These are phyloP conservation scores for Lasioglossum morio DNA, from an alignment of 2,888 invertebrate genomes.

Conservation along the genomic window DNA sequence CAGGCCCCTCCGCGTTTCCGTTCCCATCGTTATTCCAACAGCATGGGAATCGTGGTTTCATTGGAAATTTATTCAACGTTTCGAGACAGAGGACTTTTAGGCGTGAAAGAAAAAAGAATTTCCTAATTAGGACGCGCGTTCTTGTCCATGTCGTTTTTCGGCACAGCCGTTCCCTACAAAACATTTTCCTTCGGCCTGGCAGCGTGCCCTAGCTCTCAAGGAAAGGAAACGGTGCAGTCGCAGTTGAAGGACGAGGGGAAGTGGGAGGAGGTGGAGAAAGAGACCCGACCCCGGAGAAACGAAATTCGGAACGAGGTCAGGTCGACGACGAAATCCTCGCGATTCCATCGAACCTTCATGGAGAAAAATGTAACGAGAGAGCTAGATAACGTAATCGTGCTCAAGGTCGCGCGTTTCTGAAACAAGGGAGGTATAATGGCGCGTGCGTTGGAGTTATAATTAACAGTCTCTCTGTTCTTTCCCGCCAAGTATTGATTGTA, in stretches of 20 bases:
- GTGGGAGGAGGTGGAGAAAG: background rate
- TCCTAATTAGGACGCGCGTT: background rate
- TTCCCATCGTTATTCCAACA: background rate
- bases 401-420: background rate
- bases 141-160: background rate
- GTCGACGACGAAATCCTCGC: slow-evolving; percentile 34
- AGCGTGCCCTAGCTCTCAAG: slow-evolving; percentile 49
- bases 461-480: too few species aligned
- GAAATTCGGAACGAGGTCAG: slow-evolving; percentile 68
- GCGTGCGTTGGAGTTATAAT: too few species aligned
- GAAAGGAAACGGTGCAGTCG: background rate
- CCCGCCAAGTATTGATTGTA: too few species aligned
- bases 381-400: background rate
- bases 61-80: background rate
- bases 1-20: background rate
- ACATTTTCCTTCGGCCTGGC: slow-evolving; percentile 57
- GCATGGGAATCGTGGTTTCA: background rate
- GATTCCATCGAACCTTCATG: background rate
- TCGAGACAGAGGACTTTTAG: background rate
- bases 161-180: slow-evolving; percentile 30
- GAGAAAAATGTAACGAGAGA: background rate
- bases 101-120: background rate
- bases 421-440: too few species aligned
- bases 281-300: slow-evolving; percentile 16
- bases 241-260: background rate